Base-by-base conservation (phyloP, 2,113 vertebrate genomes). In the Piprites chloris region DNA sequence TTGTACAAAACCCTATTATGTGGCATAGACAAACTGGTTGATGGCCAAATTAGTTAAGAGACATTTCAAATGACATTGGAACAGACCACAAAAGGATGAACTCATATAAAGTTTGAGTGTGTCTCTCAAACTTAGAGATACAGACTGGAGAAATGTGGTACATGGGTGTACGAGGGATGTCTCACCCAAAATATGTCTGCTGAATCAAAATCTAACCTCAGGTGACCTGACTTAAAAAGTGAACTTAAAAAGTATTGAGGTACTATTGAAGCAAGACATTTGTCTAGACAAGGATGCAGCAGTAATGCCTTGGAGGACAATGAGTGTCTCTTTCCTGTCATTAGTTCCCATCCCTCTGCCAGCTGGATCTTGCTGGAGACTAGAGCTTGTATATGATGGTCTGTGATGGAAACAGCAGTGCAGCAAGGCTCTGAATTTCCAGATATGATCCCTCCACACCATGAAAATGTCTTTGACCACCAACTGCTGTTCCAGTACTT, bases 11-110 rank as follows among this genome's bases (percentile, higher is more conserved):
- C 89, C 92, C 93, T 95, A 92, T 98, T 97, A 96, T 88, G 87
- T 89, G 74, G 90, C 92, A 96, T 71, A 97, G 96, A 92, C 93
- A 97, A 85, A 87, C 75, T 62, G 95, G 96, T 97, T 97, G 97
- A 97, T 96, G 94, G 96, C 97, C 98, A 98, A 97, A 97, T 98
- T 97, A 97, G 96, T 94, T 97, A 97, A 97, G 9, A 97, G 96
- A 97, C 94, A 95, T 94, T 97, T 97, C 94, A 93, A 85, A 93
- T 97, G 90, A 96, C 82, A 92, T 83, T 82, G 96, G 89, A 97
- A 97, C 84, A 95, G 85, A 77, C 58, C 95, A 94, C 85, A 95
- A 76, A 97, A 96, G 72, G 84, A 81, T 82, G 59, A 71, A 59
- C 90, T 93, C 26, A 78, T 61, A 71, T 9, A 24, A 95, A 89